A percentile compares a stretch with the other conserved stretches of the same genome.
These are phyloP conservation scores for Samia ricini DNA, from an alignment of 1,140 invertebrate species.

Conservation along the genomic window DNA sequence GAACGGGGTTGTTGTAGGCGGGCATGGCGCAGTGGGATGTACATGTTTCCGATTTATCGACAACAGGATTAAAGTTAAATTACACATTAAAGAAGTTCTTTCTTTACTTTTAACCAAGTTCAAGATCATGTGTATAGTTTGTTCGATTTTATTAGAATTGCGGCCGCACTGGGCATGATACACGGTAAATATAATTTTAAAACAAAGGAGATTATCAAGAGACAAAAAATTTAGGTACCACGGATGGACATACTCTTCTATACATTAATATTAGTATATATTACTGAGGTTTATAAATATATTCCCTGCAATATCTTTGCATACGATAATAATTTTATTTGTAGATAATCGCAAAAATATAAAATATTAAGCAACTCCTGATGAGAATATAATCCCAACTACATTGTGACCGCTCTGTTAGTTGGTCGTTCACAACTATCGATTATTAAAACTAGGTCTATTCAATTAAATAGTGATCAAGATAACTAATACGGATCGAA, in stretches of 20 bases:
- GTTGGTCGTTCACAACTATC: neutral
- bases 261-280: no score
- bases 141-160: neutral
- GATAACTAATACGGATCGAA: conserved; percentile 14
- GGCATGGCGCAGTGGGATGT: no score
- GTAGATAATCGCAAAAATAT: no score
- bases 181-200: neutral
- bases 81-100: neutral
- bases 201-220: neutral
- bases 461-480: conserved; percentile 20
- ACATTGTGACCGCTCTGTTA: neutral
- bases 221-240: no score
- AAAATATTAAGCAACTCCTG: no score
- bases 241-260: no score
- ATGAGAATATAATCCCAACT: no score
- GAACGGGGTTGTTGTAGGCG: conserved; percentile 18
- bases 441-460: conserved; percentile 6
- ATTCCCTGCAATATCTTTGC: no score
- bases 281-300: no score
- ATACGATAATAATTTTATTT: no score
- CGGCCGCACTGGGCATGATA: neutral
- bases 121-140: neutral
- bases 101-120: neutral
- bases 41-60: neutral
- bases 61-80: neutral